These are phyloP conservation scores for Neolamprologus kungweensis DNA, from an alignment of 2,113 vertebrate genomes.

Conservation along the genomic window DNA sequence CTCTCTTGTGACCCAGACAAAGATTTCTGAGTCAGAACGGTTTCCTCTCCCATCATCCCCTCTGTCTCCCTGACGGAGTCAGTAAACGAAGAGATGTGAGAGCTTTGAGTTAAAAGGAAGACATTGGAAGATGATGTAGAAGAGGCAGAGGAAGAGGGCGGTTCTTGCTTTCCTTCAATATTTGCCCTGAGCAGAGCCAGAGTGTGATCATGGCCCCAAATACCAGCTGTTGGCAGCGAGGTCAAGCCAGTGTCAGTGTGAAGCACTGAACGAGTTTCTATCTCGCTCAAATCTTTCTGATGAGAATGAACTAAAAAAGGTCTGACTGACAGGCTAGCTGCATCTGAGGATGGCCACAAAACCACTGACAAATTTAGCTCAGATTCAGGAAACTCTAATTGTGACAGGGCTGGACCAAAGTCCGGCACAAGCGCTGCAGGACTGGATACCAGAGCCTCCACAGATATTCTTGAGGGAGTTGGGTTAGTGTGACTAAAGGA, in stretches of 20 bases:
- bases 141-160: background rate
- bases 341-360: background rate
- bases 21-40: background rate
- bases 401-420: background rate
- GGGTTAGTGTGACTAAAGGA: background rate
- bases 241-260: background rate
- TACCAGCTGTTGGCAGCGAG: background rate
- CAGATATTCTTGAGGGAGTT: background rate
- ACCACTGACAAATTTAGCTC: background rate
- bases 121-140: background rate
- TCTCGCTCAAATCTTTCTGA: background rate
- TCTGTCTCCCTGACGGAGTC: background rate
- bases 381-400: background rate
- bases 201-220: background rate
- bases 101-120: background rate
- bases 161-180: background rate
- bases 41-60: background rate
- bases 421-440: background rate
- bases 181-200: background rate
- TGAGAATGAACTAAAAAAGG: background rate
- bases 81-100: background rate
- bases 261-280: background rate
- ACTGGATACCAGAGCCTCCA: background rate
- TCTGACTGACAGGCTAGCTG: background rate
- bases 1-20: background rate